Percentiles rank a stretch among this genome's conserved stretches.
phyloP scores from a whole-genome alignment of 2,113 vertebrate genomes.

The Phodopus roborovskii region DNA sequence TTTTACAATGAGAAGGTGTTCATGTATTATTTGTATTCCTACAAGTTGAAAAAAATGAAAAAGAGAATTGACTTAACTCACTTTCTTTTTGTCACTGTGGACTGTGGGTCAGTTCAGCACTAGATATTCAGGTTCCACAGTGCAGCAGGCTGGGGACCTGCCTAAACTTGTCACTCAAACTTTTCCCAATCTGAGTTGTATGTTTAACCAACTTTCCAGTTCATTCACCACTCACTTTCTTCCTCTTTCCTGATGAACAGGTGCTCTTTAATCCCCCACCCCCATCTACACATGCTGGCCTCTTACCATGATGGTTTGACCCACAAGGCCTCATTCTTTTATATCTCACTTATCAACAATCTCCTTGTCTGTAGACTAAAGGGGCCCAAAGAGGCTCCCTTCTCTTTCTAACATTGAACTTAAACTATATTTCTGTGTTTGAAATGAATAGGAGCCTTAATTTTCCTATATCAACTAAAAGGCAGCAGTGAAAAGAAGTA shows the following conservation, averaged over 20 bases:
- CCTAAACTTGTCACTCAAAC: not conserved
- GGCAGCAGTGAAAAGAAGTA: slow-evolving; percentile 20
- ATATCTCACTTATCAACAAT: not conserved
- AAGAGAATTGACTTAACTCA: not conserved
- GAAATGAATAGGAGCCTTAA: not conserved
- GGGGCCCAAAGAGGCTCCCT: not conserved
- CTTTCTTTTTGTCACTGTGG: not conserved
- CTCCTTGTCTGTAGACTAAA: not conserved
- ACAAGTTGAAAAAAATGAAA: not conserved
- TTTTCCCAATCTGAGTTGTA: not conserved
- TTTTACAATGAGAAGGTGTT: not conserved
- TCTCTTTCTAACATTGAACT: not conserved
- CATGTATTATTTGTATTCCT: not conserved
- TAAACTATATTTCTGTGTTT: slow-evolving; percentile 20
- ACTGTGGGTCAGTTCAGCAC: not conserved
- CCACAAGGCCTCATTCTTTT: not conserved
- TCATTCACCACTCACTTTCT: not conserved
- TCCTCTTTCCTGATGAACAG: not conserved
- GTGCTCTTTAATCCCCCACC: not conserved
- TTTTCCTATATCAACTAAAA: slow-evolving; percentile 18
- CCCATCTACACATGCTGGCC: not conserved
- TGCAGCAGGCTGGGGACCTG: not conserved
- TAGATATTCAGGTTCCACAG: not conserved
- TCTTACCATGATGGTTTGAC: not conserved
- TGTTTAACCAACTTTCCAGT: not conserved